A percentile compares a stretch with the other conserved stretches of the same genome.
Evolutionary conservation across 1,140 invertebrate genomes (phyloP).

Genomic region (Rhynchophorus ferrugineus): DNA sequence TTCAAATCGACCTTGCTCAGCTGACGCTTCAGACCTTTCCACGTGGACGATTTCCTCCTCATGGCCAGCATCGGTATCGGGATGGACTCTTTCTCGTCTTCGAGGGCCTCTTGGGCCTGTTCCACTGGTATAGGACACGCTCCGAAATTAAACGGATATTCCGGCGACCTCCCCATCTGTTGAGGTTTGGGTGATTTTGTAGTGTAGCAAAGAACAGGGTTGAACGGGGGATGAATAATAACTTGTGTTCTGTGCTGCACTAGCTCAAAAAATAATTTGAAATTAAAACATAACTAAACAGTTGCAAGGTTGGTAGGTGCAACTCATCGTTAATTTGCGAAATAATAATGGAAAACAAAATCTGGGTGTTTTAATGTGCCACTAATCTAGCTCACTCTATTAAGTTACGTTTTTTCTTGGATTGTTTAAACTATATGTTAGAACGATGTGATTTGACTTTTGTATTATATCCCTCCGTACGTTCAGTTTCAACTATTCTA

Average conservation of each 20-base stretch:
- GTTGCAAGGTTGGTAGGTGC: background rate
- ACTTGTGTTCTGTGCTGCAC: background rate
- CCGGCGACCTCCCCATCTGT: constrained; percentile 39
- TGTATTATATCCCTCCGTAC: background rate
- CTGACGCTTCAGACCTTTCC: constrained; percentile 70
- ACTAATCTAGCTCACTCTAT: too few relatives aligned
- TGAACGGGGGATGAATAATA: background rate
- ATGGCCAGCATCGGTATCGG: constrained; percentile 21
- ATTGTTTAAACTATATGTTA: background rate
- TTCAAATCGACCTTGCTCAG: constrained; percentile 73
- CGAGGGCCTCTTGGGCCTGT: constrained; percentile 32
- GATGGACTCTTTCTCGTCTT: constrained; percentile 30
- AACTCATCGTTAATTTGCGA: background rate
- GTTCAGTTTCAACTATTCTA: background rate
- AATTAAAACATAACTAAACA: background rate
- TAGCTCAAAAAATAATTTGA: background rate
- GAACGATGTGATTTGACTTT: background rate
- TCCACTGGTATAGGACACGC: constrained; percentile 40
- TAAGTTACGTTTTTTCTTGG: too few relatives aligned
- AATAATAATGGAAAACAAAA: background rate
- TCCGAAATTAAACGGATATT: constrained; percentile 35
- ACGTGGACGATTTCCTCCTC: constrained; percentile 53
- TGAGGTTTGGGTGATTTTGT: constrained; percentile 1
- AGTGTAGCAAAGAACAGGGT: constrained; percentile 12
- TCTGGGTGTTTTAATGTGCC: background rate